Evolutionary conservation across 2,888 invertebrate species (phyloP), one percentile per base, ranked within the genome.

Genomic region (Caenorhabditis wallacei): DNA sequence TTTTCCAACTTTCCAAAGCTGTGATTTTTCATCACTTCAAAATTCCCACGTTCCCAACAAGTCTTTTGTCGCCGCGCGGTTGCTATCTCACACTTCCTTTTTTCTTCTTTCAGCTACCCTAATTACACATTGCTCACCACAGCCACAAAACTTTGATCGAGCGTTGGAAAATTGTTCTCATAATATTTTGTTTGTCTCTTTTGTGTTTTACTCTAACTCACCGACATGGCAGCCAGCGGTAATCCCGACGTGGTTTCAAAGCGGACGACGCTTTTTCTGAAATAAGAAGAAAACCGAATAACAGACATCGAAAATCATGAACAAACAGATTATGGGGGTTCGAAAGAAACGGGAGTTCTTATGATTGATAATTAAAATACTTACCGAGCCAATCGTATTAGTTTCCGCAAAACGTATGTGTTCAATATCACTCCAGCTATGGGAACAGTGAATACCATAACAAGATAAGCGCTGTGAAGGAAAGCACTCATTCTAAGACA

Each of bases 161-260:
- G 26, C 56, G 54, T 69, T 43, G 26, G 43, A 37, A 43, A 43
- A 56, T n/a, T n/a, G 56, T 54, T 75, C 68, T 20, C 63, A 61
- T 37, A 54, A 61, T 20, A 48, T 43, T 35, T 68, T 57, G 43
- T 54, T 63, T 63, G 35, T 69, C 54, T 56, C 37, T 48, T 13
- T 35, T 56, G 72, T 64, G 63, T 22, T 54, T 54, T 63, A 61
- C 26, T 53, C 61, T n/a, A 71, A 68, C 84, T 80, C 24, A 91
- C 85, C 61, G 90, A 87, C 91, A 91, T 91, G 20, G 89, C 89
- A 10, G 88, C 89, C 24, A 91, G 76, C 4, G 91, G 90, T 40
- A 91, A 82, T 40, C 88, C 90, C 16, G 89, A 89, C 3, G 90
- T 88, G 35, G 90, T 90, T 69, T 90, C 90, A 82, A 90, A 90